These are phyloP conservation scores for Shargacucullia verbasci DNA, from an alignment of 2,888 invertebrate species.

Conservation along the genomic window DNA sequence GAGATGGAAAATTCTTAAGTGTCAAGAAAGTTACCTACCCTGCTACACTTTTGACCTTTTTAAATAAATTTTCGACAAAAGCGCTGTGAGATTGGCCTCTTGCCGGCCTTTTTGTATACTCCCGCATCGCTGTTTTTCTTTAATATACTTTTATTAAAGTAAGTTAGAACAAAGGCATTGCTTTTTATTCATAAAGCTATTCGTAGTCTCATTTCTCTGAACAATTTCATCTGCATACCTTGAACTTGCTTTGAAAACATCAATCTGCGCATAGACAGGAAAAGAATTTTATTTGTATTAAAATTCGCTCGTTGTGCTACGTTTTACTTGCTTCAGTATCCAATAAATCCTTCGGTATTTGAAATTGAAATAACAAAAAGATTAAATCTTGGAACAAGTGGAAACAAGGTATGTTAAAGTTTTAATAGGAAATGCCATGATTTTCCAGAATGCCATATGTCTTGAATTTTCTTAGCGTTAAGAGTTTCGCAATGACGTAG, in stretches of 20 bases:
- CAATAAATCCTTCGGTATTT: not conserved
- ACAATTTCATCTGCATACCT: not conserved
- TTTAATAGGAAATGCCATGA: not conserved
- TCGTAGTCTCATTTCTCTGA: slow-evolving; percentile 2
- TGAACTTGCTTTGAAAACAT: not conserved
- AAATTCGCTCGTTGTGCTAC: not conserved
- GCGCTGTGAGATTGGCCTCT: not conserved
- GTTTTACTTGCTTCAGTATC: not conserved
- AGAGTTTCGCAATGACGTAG: not conserved
- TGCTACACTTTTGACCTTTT: too few relatives aligned
- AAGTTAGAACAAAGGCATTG: not conserved
- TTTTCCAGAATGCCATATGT: too few relatives aligned
- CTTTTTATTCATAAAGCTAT: slow-evolving; percentile 8
- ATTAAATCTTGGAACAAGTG: not conserved
- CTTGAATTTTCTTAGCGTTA: not conserved
- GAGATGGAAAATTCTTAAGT: too few relatives aligned
- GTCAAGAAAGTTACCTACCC: too few relatives aligned
- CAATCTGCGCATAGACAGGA: not conserved
- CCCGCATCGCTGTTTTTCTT: too few relatives aligned
- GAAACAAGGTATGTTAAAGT: not conserved
- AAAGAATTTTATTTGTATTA: not conserved
- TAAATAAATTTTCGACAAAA: too few relatives aligned
- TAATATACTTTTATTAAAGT: not conserved
- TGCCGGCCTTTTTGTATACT: slow-evolving; percentile 2
- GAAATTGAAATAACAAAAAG: not conserved